Percentiles rank a stretch among this genome's conserved stretches.
These are phyloP conservation scores for Gibbula magus DNA, from an alignment of 2,888 invertebrate species.

Conservation along the genomic window DNA sequence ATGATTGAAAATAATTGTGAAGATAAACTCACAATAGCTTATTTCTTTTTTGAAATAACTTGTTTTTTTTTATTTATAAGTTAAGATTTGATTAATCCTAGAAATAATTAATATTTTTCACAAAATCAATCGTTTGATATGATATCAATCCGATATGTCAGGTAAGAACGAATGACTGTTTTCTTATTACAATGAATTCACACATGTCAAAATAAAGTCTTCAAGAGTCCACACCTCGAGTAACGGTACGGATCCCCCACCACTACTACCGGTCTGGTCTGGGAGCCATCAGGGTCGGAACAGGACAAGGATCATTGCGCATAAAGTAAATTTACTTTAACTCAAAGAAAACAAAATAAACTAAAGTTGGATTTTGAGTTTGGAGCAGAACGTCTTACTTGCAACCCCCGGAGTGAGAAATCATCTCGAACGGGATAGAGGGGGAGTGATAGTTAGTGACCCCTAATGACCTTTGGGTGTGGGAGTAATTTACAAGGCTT, in stretches of 20 bases:
- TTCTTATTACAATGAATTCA: no score
- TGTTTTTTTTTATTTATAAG: no score
- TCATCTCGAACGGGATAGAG: neutral
- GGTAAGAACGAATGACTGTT: neutral
- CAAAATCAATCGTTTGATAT: no score
- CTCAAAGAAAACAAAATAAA: slow-evolving; percentile 19
- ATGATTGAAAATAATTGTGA: no score
- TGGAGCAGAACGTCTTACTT: neutral
- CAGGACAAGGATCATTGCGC: slow-evolving; percentile 6
- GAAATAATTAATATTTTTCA: no score
- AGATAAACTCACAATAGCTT: no score
- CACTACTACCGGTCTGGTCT: neutral
- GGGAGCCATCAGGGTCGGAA: neutral
- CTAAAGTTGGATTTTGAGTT: neutral
- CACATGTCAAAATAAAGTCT: no score
- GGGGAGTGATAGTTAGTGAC: neutral
- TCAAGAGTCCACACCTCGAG: no score
- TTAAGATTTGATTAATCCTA: no score
- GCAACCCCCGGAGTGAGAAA: neutral
- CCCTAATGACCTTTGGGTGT: neutral
- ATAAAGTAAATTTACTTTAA: neutral
- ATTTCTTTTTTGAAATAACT: no score
- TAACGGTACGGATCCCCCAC: no score
- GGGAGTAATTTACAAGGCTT: neutral
- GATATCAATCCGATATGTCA: no score